A percentile compares a stretch with the other conserved stretches of the same genome.
phyloP scores from a whole-genome alignment of 2,888 invertebrate genomes.

The Eulithis testata region DNA sequence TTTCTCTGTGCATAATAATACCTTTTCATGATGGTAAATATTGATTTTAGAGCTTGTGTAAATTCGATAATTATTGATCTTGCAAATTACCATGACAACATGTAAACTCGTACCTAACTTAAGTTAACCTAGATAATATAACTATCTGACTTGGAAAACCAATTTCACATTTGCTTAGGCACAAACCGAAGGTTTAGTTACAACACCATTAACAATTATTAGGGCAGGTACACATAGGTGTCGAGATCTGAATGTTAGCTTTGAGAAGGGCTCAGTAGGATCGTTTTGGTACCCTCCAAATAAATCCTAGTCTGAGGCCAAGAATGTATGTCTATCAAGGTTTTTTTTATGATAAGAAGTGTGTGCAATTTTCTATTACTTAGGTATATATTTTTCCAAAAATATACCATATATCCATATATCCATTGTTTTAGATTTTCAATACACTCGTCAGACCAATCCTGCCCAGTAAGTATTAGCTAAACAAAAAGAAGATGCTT shows the following conservation, averaged over 20 bases:
- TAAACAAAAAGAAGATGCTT: neutral
- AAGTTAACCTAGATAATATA: slow-evolving; percentile 8
- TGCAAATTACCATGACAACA: slow-evolving; percentile 4
- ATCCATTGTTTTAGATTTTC: slow-evolving; percentile 34
- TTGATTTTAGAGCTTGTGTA: neutral
- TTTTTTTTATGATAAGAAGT: neutral
- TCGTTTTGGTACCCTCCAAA: too few species aligned
- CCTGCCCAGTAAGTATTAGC: slow-evolving; percentile 34
- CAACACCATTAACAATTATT: slow-evolving; percentile 1
- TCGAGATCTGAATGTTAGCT: neutral
- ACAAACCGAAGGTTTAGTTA: neutral
- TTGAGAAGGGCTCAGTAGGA: too few species aligned
- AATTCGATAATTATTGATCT: neutral
- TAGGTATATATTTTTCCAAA: neutral
- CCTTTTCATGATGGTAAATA: too few species aligned
- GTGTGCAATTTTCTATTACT: neutral
- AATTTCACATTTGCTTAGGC: slow-evolving; percentile 5
- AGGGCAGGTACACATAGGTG: neutral
- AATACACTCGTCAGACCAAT: slow-evolving; percentile 17
- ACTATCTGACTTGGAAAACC: slow-evolving; percentile 7
- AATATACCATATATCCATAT: too few species aligned
- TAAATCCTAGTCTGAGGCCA: too few species aligned
- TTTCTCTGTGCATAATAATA: too few species aligned
- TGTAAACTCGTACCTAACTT: slow-evolving; percentile 6
- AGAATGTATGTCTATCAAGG: neutral